Conservation (phyloP, 2,888 invertebrate genomes). For the Eupithecia inturbata region DNA sequence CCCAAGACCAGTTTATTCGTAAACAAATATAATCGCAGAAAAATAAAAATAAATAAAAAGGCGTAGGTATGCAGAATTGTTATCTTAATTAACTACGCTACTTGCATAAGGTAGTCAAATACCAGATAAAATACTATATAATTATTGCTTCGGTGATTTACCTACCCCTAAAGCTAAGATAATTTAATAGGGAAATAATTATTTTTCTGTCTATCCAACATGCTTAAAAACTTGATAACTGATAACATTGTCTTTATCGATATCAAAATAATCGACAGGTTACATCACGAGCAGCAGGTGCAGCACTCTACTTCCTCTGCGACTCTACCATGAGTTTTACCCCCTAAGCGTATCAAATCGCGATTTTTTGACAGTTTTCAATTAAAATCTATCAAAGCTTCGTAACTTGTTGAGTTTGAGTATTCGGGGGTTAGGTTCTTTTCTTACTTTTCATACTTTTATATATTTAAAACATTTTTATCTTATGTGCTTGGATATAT, state of each 20-base stretch:
- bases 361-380: background rate
- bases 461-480: background rate
- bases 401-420: background rate
- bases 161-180: background rate
- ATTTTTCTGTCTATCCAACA: background rate
- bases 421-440: background rate
- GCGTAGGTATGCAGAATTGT: background rate
- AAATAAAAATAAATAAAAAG: too few species aligned
- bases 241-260: conserved; percentile 24
- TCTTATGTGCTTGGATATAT: background rate
- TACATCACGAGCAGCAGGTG: conserved; percentile 28
- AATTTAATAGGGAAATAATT: background rate
- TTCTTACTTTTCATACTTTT: too few species aligned
- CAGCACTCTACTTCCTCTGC: conserved; percentile 16
- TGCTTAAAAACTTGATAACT: background rate
- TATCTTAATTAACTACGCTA: background rate
- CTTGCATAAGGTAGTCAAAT: background rate
- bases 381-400: background rate
- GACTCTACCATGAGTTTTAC: background rate
- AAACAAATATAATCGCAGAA: too few species aligned
- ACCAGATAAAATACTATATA: too few species aligned
- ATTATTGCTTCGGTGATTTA: background rate
- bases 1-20: too few species aligned
- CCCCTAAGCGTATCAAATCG: background rate
- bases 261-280: conserved; percentile 29